Conservation (phyloP, 2,888 invertebrate species). For the Pseudococcus longispinus region DNA sequence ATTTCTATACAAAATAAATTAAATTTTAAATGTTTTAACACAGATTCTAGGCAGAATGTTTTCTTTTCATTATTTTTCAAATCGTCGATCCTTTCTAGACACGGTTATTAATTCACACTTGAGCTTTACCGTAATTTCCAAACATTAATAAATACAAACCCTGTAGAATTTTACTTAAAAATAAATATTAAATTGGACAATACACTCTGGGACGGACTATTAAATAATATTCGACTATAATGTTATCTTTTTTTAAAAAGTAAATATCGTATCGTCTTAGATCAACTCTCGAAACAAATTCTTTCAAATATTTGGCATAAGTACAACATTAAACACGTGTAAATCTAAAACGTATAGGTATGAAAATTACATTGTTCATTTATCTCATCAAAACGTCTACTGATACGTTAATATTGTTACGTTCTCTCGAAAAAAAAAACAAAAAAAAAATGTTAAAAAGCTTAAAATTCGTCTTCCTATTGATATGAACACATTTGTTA, state of each 20-base stretch:
- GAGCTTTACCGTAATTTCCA: neutral
- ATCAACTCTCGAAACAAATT: neutral
- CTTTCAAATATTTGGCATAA: neutral
- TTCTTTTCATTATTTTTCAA: neutral
- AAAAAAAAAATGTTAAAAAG: neutral
- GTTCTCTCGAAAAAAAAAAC: neutral
- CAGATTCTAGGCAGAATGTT: neutral
- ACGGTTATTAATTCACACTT: neutral
- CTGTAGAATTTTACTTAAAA: constrained; percentile 1
- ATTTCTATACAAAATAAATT: neutral
- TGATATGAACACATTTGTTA: constrained; percentile 5
- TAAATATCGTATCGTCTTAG: neutral
- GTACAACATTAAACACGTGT: neutral
- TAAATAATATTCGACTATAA: neutral
- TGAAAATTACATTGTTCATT: neutral
- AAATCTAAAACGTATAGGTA: neutral
- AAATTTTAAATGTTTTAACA: constrained; percentile 25
- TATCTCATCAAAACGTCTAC: neutral
- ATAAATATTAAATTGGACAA: constrained; percentile 21
- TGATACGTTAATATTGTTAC: neutral
- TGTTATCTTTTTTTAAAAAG: neutral
- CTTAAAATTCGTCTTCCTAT: neutral
- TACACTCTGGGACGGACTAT: constrained; percentile 26
- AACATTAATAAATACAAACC: neutral
- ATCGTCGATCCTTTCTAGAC: neutral